A percentile compares a stretch with the other conserved stretches of the same genome.
Evolutionary conservation across 2,888 invertebrate genomes (phyloP).

Genomic region (Melolontha melolontha): DNA sequence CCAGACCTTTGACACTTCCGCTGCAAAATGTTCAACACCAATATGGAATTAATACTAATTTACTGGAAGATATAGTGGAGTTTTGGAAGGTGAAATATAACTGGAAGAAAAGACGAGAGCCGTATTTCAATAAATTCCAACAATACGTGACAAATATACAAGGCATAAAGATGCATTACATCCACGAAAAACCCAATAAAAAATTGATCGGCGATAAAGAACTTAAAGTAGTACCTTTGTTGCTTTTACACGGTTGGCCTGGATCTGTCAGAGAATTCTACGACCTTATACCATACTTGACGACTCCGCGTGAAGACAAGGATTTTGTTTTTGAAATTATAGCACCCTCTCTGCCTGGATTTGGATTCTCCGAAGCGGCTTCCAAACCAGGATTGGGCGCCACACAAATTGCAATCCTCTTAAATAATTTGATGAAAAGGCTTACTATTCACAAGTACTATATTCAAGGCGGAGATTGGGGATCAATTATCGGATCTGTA

Average conservation of each 20-base stretch:
- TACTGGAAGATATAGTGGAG: conserved; percentile 74
- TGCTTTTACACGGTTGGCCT: conserved; percentile 92
- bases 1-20: conserved; percentile 65
- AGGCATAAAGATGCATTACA: conserved; percentile 74
- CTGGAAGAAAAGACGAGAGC: conserved; percentile 71
- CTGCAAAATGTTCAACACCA: conserved; percentile 78
- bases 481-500: conserved; percentile 71
- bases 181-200: conserved; percentile 68
- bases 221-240: conserved; percentile 71
- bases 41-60: conserved; percentile 84
- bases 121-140: conserved; percentile 72
- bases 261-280: conserved; percentile 88
- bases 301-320: conserved; percentile 66
- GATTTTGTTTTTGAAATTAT: conserved; percentile 77
- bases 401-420: conserved; percentile 70
- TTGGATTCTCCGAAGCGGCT: conserved; percentile 69
- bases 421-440: conserved; percentile 77
- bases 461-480: conserved; percentile 88
- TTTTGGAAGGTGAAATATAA: conserved; percentile 82
- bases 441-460: conserved; percentile 76
- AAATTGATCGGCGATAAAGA: conserved; percentile 49
- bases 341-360: conserved; percentile 69
- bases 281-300: conserved; percentile 76
- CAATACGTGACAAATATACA: conserved; percentile 79
- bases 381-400: conserved; percentile 73